Base-by-base conservation (phyloP, 1,140 invertebrate species). In the Periplaneta americana region DNA sequence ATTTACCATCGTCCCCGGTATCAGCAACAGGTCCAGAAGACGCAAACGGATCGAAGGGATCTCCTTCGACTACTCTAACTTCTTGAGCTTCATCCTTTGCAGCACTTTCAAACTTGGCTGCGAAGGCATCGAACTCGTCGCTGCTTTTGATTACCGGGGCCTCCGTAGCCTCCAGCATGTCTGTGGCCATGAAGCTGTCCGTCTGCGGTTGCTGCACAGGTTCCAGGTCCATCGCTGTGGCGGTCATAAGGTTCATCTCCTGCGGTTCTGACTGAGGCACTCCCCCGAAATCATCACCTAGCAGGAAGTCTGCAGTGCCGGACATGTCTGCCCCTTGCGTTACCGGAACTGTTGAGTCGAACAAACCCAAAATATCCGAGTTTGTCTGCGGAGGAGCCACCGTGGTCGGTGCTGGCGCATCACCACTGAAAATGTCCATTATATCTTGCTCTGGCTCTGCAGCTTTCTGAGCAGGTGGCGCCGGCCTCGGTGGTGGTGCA, bases 61-160 rank as follows among this genome's bases (percentile, higher is more conserved):
- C 84, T 18, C 66, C 88, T 79, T 34, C 88, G 85, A 91, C 90
- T 34, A 86, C 84, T 0, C 78, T 80, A 81, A 83, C 84, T 84
- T 86, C 83, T 84, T 91, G 87, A 76, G 87, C 86, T 85, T 93
- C 90, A 15, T 90, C 90, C 83, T 88, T 87, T 82, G 90, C 91
- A 6, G 90, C 92, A 74, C 90, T 93, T 78, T 97, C 95, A 84
- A 97, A 97, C 87, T 96, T 96, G 1, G 95, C 94, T 4, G 95
- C 93, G 85, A 97, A 97, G 1, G 94, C 95, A 87, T 97, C 96
- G 82, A 95, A 95, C 28, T 92, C 92, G 83, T 95, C 94, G 3
- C n/a, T 75, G 4, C n/a, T 5, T 15, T 18, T 31, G 79, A 33
- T 17, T 22, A 17, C 15, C 32, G 33, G 34, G 22, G 35, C 34